Conservation (phyloP, 2,113 vertebrate genomes). For the Entomyzon cyanotis region DNA sequence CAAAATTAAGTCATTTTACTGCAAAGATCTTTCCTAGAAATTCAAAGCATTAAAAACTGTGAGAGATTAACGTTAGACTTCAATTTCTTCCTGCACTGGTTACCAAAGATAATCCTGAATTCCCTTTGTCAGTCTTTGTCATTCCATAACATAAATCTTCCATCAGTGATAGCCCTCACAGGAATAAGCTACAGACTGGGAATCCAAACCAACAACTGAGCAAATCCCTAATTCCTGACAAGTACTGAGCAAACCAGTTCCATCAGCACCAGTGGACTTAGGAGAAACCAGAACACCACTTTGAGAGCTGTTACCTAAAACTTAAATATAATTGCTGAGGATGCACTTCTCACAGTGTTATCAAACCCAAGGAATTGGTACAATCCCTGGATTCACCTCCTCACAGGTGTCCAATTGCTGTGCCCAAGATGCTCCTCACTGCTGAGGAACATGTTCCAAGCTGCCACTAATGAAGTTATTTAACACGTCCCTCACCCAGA, state of each 20-base stretch:
- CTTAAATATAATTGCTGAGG: neutral
- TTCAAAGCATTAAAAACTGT: neutral
- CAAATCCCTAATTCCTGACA: neutral
- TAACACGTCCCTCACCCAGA: rapidly evolving
- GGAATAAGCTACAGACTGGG: neutral
- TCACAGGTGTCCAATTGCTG: neutral
- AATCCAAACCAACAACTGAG: neutral
- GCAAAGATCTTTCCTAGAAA: neutral
- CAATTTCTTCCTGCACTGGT: neutral
- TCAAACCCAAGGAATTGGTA: rapidly evolving
- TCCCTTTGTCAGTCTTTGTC: neutral
- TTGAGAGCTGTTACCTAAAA: neutral
- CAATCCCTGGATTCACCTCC: neutral
- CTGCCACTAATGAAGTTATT: neutral
- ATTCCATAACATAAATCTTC: neutral
- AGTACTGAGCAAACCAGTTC: neutral
- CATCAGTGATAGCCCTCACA: neutral
- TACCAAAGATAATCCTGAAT: neutral
- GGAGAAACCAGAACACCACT: neutral
- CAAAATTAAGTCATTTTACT: neutral
- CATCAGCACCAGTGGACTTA: rapidly evolving
- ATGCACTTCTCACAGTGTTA: rapidly evolving
- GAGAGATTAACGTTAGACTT: neutral
- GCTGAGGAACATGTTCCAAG: neutral
- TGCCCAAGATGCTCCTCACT: neutral